phyloP scores from a whole-genome alignment of 2,113 vertebrate genomes.

The Diglossa brunneiventris region DNA sequence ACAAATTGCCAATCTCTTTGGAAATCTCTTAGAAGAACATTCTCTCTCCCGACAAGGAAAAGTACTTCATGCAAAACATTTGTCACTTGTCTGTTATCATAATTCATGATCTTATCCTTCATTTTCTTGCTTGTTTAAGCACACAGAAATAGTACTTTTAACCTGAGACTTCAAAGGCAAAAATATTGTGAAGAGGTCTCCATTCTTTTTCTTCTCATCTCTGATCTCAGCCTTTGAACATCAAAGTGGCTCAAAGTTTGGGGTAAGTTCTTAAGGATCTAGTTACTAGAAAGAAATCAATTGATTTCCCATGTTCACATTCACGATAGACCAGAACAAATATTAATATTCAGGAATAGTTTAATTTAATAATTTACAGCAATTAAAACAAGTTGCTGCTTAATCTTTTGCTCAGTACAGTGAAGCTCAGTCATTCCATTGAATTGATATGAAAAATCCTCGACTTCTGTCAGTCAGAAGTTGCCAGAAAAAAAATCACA shows the following conservation, averaged over 20 bases:
- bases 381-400: conserved; percentile 20
- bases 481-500: background rate
- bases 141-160: conserved; percentile 53
- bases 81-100: conserved; percentile 55
- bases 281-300: conserved; percentile 30
- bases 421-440: background rate
- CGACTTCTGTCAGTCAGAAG: background rate
- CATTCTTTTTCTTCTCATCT: conserved; percentile 27
- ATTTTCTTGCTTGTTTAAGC: conserved; percentile 28
- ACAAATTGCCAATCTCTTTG: background rate
- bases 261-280: conserved; percentile 39
- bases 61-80: conserved; percentile 28
- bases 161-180: conserved; percentile 57
- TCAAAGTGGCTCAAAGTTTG: conserved; percentile 29
- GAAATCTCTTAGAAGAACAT: conserved; percentile 24
- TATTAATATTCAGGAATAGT: conserved; percentile 14
- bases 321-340: background rate
- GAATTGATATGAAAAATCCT: background rate
- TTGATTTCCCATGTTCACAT: conserved; percentile 22
- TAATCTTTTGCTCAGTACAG: conserved; percentile 16
- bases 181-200: conserved; percentile 23
- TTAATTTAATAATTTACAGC: conserved; percentile 11
- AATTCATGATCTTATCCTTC: conserved; percentile 51
- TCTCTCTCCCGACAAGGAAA: conserved; percentile 16
- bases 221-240: conserved; percentile 61